phyloP scores from a whole-genome alignment of 2,888 invertebrate genomes.

The Dioctria linearis region DNA sequence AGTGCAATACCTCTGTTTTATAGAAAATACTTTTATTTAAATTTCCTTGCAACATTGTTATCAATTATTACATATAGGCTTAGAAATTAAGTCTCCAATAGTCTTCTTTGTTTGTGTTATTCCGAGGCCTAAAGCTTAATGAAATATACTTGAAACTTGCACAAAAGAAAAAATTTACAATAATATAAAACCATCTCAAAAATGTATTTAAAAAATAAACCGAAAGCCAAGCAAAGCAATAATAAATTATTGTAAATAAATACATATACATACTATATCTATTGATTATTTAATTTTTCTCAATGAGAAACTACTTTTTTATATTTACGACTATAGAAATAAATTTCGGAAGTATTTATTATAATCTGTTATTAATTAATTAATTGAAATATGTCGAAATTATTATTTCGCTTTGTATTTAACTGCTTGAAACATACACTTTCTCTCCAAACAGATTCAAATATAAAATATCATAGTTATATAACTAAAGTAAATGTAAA shows the following conservation, averaged over 20 bases:
- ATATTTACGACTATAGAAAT: conserved; percentile 16
- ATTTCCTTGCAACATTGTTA: conserved; percentile 16
- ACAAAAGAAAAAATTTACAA: conserved; percentile 24
- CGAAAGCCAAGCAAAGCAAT: conserved; percentile 36
- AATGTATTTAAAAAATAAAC: conserved; percentile 14
- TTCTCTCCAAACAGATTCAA: conserved; percentile 5
- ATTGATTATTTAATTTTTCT: conserved; percentile 46
- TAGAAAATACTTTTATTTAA: conserved; percentile 36
- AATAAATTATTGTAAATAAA: conserved; percentile 39
- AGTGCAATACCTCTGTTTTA: conserved; percentile 39
- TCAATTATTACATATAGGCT: conserved; percentile 4
- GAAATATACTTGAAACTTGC: conserved; percentile 24
- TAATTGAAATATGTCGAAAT: background rate
- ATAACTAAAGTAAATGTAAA: conserved; percentile 52
- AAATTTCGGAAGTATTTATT: conserved; percentile 31
- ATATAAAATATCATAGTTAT: conserved; percentile 30
- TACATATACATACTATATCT: background rate
- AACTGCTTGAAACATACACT: background rate
- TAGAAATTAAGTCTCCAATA: conserved; percentile 4
- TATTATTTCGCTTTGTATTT: conserved; percentile 8
- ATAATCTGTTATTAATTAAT: conserved; percentile 27
- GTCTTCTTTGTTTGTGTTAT: background rate
- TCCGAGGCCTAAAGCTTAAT: conserved; percentile 11
- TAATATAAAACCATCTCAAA: background rate
- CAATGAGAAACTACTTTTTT: conserved; percentile 46